Base-by-base conservation (phyloP, 2,113 vertebrate species). In the Alethe diademata region DNA sequence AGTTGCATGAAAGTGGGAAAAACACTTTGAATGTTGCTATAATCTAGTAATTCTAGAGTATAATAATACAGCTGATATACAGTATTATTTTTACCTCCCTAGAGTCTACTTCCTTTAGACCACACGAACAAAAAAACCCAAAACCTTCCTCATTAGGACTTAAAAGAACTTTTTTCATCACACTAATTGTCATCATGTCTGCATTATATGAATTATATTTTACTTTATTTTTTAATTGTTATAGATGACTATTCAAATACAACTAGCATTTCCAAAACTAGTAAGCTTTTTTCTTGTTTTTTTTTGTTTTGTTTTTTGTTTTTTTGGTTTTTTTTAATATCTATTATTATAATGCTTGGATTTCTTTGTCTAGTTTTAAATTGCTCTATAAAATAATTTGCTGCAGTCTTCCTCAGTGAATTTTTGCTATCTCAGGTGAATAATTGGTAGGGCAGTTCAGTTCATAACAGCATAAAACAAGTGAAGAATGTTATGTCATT, bases 21-120 rank as follows among this genome's bases (percentile, higher is more conserved):
- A 75, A 2, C 10, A 73, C 58, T 48, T 79, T 56, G 70, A 81
- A 67, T 69, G 85, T 72, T 88, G 43, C 74, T 92, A 53, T 50
- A 90, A 85, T 86, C 43, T 78, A 51, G 81, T 90, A 78, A 88
- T 91, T 97, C 56, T 78, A 8, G 36, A 91, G 48, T 86, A 92
- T 92, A 72, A 93, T 95, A 93, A 85, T 96, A 92, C 42, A 93
- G 62, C 93, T 96, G 93, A 92, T 93, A 91, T 86, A 54, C 57
- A 78, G 71, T 89, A 93, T 95, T 94, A 75, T 42, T 78, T 90
- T 88, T 73, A 58, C 70, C 48, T 90, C 73, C 61, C 69, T 74
- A n/a, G 56, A 64, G 51, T 31, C 76, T 71, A 61, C 62, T 90
- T 88, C 29, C 56, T 92, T 88, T 90, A 88, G 56, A 92, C 73